A percentile compares a stretch with the other conserved stretches of the same genome.
These are phyloP conservation scores for Ichneumoninae sp. DNA, from an alignment of 2,888 invertebrate species.

Conservation along the genomic window DNA sequence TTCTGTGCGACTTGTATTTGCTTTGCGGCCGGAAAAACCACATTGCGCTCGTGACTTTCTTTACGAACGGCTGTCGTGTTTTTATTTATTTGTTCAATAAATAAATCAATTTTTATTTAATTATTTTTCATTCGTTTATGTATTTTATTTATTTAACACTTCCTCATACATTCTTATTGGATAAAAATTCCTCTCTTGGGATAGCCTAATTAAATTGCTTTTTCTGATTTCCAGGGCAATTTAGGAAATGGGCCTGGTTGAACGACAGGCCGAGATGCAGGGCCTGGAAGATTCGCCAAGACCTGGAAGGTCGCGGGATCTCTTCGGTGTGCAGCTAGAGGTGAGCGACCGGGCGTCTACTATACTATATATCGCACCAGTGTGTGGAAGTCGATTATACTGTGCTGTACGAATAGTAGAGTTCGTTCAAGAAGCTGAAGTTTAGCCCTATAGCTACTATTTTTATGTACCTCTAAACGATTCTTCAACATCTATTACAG, in stretches of 20 bases:
- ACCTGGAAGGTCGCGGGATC: conserved; percentile 86
- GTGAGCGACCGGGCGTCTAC: conserved; percentile 81
- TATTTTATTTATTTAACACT: not conserved
- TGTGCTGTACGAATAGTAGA: not conserved
- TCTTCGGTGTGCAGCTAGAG: conserved; percentile 88
- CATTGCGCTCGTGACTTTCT: not conserved
- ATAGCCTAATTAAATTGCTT: conserved; percentile 19
- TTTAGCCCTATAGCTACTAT: not conserved
- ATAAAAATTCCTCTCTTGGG: not conserved
- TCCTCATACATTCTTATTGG: not conserved
- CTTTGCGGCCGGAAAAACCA: not conserved
- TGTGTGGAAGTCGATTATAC: conserved; percentile 2
- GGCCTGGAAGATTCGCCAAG: conserved; percentile 82
- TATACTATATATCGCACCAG: conserved; percentile 1
- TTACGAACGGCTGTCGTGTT: not conserved
- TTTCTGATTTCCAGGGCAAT: conserved; percentile 51
- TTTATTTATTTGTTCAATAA: not conserved
- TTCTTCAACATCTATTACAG: not conserved
- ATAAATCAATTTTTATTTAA: too few species aligned
- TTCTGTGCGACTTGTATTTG: conserved; percentile 9
- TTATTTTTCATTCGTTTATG: not conserved
- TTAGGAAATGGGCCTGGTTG: conserved; percentile 81
- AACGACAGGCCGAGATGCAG: conserved; percentile 80
- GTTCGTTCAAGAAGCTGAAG: not conserved
- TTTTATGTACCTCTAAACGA: not conserved